A percentile compares a stretch with the other conserved stretches of the same genome.
These are phyloP conservation scores for Cairina moschata DNA, from an alignment of 2,113 vertebrate genomes.

Conservation along the genomic window DNA sequence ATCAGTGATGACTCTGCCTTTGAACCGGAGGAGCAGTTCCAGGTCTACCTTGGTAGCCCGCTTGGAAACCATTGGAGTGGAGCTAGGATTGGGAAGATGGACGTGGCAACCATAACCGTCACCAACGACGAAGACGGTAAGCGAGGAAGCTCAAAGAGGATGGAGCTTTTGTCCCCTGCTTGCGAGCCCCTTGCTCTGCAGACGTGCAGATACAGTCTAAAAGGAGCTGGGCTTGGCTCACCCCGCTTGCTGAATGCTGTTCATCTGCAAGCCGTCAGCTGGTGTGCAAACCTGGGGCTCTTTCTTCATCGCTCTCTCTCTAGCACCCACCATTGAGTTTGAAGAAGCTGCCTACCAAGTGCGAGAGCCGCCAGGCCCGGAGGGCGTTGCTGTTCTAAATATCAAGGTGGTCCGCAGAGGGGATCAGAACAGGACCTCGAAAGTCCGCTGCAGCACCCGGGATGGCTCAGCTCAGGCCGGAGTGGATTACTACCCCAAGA, in stretches of 20 bases:
- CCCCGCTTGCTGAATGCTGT: not conserved
- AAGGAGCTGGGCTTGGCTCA: not conserved
- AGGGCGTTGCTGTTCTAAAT: slow-evolving; percentile 84
- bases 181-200: not conserved
- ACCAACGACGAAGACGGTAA: slow-evolving; percentile 97
- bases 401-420: slow-evolving; percentile 90
- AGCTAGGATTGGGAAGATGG: slow-evolving; percentile 85
- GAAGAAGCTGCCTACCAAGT: slow-evolving; percentile 92
- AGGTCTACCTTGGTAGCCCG: slow-evolving; percentile 86
- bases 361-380: slow-evolving; percentile 88
- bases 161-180: not conserved
- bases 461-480: slow-evolving; percentile 97
- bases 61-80: slow-evolving; percentile 96
- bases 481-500: slow-evolving; percentile 96
- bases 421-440: slow-evolving; percentile 94
- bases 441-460: slow-evolving; percentile 94
- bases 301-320: not conserved
- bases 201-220: too few species aligned
- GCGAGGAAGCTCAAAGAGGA: not conserved
- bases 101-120: slow-evolving; percentile 86
- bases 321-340: slow-evolving; percentile 90
- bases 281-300: not conserved
- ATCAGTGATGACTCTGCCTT: slow-evolving; percentile 93
- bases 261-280: too few species aligned
- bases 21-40: slow-evolving; percentile 95